These are phyloP conservation scores for Ptyas mucosa DNA, from an alignment of 2,113 vertebrate species.

Conservation along the genomic window DNA sequence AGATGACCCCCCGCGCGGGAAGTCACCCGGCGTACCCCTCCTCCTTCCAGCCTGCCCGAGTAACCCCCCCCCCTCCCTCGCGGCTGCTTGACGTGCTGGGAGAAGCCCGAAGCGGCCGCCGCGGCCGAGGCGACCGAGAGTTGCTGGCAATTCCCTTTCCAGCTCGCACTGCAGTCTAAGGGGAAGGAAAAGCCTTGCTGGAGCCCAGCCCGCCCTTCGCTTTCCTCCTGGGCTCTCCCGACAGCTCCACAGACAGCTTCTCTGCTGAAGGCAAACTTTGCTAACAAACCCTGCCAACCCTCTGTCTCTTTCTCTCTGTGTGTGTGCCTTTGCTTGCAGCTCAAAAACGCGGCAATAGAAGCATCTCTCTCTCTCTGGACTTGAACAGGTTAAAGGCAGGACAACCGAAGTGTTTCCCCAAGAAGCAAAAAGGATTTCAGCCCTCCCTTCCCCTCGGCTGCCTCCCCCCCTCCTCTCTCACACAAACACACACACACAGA, in stretches of 20 bases:
- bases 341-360: conserved; percentile 21
- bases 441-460: conserved; percentile 2
- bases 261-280: conserved; percentile 14
- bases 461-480: background rate
- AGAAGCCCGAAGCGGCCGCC: conserved; percentile 31
- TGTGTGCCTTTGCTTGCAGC: conserved; percentile 20
- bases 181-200: background rate
- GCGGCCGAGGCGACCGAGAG: conserved; percentile 27
- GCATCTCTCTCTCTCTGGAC: background rate
- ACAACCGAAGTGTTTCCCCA: conserved; percentile 39
- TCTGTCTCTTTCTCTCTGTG: conserved; percentile 6
- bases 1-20: conserved; percentile 43
- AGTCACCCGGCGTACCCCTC: conserved; percentile 44
- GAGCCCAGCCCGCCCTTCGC: conserved; percentile 22
- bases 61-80: conserved; percentile 34
- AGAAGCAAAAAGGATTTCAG: conserved; percentile 26
- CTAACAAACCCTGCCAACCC: conserved; percentile 9
- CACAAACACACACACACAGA: conserved; percentile 21
- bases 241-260: conserved; percentile 20
- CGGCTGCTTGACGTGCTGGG: conserved; percentile 28
- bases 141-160: conserved; percentile 19
- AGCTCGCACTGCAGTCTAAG: conserved; percentile 20
- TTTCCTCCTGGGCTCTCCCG: background rate
- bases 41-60: conserved; percentile 25
- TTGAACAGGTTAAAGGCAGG: conserved; percentile 8